A percentile compares a stretch with the other conserved stretches of the same genome.
phyloP scores from a whole-genome alignment of 1,140 invertebrate genomes.

The Habropoda laboriosa region DNA sequence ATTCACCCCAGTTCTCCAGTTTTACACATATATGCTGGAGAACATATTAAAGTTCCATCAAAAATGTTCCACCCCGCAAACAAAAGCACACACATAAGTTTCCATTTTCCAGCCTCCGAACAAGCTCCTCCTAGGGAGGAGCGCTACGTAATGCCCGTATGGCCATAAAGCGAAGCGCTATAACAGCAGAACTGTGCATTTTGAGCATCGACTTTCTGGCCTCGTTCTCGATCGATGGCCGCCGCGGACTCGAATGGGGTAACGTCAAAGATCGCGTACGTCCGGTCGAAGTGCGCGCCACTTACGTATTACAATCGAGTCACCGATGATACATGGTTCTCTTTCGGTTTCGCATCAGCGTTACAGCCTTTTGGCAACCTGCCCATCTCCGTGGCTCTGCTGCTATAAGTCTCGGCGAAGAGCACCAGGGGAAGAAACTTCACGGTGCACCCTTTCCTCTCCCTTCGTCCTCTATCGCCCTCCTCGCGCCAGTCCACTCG shows the following conservation, averaged over 20 bases:
- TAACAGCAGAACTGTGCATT: background rate
- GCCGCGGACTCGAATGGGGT: too few relatives aligned
- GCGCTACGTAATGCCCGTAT: too few relatives aligned
- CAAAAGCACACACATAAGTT: too few relatives aligned
- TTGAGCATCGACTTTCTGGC: constrained; percentile 18
- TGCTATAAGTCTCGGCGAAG: constrained; percentile 25
- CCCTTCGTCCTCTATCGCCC: too few relatives aligned
- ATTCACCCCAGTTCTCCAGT: too few relatives aligned
- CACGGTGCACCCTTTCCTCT: too few relatives aligned
- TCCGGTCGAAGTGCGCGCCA: constrained; percentile 7
- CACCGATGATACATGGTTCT: constrained; percentile 63
- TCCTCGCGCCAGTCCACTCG: background rate
- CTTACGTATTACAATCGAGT: constrained; percentile 60
- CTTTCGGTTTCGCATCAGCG: constrained; percentile 48
- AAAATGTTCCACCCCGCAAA: too few relatives aligned
- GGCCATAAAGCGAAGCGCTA: background rate
- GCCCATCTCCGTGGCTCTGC: constrained; percentile 56
- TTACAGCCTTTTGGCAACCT: constrained; percentile 57
- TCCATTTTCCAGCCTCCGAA: too few relatives aligned
- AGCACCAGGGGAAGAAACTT: background rate
- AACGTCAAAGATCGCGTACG: background rate
- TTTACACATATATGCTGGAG: too few relatives aligned
- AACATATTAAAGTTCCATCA: too few relatives aligned
- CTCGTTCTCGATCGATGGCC: background rate
- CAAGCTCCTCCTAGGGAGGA: too few relatives aligned